Evolutionary conservation across 2,888 invertebrate species (phyloP).

Genomic region (Epinotia ramella): DNA sequence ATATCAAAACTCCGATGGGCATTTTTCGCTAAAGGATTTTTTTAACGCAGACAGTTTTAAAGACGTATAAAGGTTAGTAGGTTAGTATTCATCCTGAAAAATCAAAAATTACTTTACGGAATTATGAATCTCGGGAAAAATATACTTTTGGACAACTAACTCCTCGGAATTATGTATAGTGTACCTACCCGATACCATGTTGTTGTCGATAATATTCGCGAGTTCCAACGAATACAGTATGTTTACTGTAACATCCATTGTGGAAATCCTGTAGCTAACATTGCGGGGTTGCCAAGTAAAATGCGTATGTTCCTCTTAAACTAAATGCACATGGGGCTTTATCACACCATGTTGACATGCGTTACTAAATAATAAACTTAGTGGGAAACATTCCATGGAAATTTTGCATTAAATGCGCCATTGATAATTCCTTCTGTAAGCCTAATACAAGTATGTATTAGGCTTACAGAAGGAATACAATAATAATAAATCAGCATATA

Average conservation of each 20-base stretch:
- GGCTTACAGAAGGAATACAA: no score
- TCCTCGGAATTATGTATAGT: no score
- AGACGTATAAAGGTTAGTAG: no score
- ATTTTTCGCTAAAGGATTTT: no score
- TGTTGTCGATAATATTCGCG: not conserved
- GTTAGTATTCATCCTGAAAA: no score
- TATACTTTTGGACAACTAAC: no score
- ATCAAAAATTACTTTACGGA: no score
- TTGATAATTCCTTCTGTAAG: not conserved
- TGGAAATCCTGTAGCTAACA: constrained; percentile 33
- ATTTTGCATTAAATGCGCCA: not conserved
- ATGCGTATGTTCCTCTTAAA: not conserved
- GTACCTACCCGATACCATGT: no score
- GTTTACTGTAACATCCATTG: constrained; percentile 11
- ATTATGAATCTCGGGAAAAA: no score
- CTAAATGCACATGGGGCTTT: not conserved
- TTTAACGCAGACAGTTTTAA: no score
- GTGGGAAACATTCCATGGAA: not conserved
- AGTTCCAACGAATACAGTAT: not conserved
- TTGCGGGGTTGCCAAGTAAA: not conserved
- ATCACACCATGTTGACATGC: not conserved
- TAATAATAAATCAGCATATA: no score
- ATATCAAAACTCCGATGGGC: not conserved
- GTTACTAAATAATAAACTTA: not conserved
- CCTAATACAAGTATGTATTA: no score